These are phyloP conservation scores for Hypena proboscidalis DNA, from an alignment of 2,888 invertebrate genomes.

Conservation along the genomic window DNA sequence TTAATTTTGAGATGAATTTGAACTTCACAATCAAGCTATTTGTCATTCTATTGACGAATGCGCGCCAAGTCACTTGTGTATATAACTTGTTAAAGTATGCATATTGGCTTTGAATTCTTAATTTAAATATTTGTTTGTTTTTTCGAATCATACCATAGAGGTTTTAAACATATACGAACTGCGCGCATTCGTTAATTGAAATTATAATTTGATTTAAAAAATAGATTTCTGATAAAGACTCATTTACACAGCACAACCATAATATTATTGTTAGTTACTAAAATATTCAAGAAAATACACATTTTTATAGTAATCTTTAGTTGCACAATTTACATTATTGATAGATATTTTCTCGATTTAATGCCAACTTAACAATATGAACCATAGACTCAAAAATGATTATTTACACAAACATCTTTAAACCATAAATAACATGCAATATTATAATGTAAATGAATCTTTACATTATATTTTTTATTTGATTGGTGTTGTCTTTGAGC, in stretches of 20 bases:
- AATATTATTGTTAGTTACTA: constrained; percentile 10
- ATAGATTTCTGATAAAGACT: constrained; percentile 26
- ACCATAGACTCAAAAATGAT: constrained; percentile 5
- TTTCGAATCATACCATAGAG: too few relatives aligned
- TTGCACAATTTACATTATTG: too few relatives aligned
- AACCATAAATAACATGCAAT: constrained; percentile 7
- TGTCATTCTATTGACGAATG: neutral
- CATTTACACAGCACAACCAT: constrained; percentile 30
- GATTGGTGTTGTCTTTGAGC: constrained; percentile 45
- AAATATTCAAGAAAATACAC: neutral
- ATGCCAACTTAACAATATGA: too few relatives aligned
- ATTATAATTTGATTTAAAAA: constrained; percentile 5
- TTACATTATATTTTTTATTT: constrained; percentile 1
- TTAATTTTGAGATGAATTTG: constrained; percentile 31
- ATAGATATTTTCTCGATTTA: too few relatives aligned
- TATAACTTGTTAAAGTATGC: too few relatives aligned
- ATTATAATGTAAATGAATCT: constrained; percentile 8
- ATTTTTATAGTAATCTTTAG: neutral
- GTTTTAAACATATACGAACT: too few relatives aligned
- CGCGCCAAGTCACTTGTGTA: too few relatives aligned
- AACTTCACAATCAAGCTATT: constrained; percentile 27
- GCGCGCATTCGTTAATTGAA: too few relatives aligned
- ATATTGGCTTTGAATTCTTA: too few relatives aligned
- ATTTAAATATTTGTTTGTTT: too few relatives aligned
- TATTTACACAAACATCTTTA: constrained; percentile 12